These are phyloP conservation scores for Peromyscus maniculatus DNA, from an alignment of 2,113 vertebrate species.

Conservation along the genomic window DNA sequence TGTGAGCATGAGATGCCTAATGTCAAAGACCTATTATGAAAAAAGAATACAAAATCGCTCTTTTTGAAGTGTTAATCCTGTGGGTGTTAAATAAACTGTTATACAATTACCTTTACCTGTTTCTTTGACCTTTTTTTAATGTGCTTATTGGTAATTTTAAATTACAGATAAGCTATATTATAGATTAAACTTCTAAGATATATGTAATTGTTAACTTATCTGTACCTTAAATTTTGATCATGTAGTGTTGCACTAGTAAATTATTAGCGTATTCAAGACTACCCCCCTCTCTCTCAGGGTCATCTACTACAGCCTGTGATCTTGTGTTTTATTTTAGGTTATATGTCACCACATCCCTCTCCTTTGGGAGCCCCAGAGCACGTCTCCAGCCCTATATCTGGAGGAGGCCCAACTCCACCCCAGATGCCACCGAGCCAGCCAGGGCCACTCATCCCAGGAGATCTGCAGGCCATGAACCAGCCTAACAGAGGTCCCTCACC, in stretches of 20 bases:
- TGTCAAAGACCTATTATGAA: not conserved
- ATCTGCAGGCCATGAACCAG: conserved; percentile 94
- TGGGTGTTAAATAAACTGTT: not conserved
- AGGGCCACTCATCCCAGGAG: conserved; percentile 93
- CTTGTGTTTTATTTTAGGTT: conserved; percentile 88
- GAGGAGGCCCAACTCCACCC: conserved; percentile 96
- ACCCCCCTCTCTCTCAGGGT: not conserved
- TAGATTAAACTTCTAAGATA: not conserved
- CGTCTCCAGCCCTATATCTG: conserved; percentile 96
- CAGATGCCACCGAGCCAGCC: conserved; percentile 94
- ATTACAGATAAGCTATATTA: not conserved
- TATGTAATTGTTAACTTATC: not conserved
- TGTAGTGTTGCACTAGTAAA: not conserved
- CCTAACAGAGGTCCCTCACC: conserved; percentile 94
- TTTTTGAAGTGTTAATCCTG: conserved; percentile 31
- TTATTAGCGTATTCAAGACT: not conserved
- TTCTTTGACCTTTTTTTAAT: conserved; percentile 28
- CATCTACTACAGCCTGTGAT: conserved; percentile 18
- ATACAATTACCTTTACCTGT: not conserved
- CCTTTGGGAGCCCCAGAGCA: conserved; percentile 96
- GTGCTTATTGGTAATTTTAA: not conserved
- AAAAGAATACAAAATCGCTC: not conserved
- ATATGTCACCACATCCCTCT: conserved; percentile 97
- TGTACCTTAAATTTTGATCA: not conserved
- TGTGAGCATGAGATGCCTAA: not conserved